Evolutionary conservation across 2,888 invertebrate species (phyloP), one percentile per base, ranked within the genome.

Genomic region (Dryocosmus kuriphilus): DNA sequence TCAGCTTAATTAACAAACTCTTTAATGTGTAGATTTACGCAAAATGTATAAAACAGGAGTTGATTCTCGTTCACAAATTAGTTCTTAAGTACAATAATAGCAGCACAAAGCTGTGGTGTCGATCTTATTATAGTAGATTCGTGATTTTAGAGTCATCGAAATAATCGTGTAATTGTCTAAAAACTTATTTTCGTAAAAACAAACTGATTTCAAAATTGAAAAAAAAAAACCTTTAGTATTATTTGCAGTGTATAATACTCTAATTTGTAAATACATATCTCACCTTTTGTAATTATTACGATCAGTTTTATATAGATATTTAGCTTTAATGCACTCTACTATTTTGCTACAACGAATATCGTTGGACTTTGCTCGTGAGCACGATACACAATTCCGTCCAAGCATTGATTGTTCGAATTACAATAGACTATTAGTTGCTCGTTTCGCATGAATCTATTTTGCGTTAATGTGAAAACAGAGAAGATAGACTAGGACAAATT

Each of bases 251-350:
- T 27, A 46, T 27, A 67, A 22, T 41, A 67, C 22, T 24, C 67
- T 24, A 46, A 38, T 41, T 24, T 67, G 67, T 67, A 67, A 27
- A 67, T 67, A 67, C 14, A 46, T 63, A 38, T 63, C 22, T 35
- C 11, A 63, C 63, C n/a, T n/a, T 63, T 63, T 63, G 63, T 63
- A 63, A 63, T 63, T 35, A 63, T n/a, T 35, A n/a, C 63, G 38
- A 63, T 24, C 24, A 38, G 6, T 46, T 27, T 27, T 22, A 24
- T 19, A 27, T 46, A 46, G 38, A 41, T 67, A 46, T 46, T 27
- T 67, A 46, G 22, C 27, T 46, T 67, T 67, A 67, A 24, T 27
- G 16, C 19, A 41, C 19, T 38, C 2, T 41, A 41, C 14, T 41
- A 24, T 65, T 38, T 65, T 41, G 14, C 24, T 65, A 27, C 16